These are phyloP conservation scores for Diplodus sargus DNA, from an alignment of 2,797 vertebrate species.

Conservation along the genomic window DNA sequence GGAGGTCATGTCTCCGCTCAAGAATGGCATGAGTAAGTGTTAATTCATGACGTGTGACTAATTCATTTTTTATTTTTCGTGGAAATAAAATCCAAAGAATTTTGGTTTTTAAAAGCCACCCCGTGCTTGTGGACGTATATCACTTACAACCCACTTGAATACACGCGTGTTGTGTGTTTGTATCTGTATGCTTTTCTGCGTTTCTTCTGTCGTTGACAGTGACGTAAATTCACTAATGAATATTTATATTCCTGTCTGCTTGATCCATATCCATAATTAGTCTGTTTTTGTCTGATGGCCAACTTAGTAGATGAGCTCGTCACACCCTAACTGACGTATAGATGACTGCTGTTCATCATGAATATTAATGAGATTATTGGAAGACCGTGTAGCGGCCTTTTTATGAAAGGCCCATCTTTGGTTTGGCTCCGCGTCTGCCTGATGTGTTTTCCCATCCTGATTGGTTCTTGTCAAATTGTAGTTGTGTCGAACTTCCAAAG, in stretches of 20 bases:
- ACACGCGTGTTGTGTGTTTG: slow-evolving; percentile 7
- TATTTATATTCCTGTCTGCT: slow-evolving; percentile 41
- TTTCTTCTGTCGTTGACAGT: slow-evolving; percentile 5
- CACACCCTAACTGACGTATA: slow-evolving; percentile 34
- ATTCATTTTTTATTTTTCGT: slow-evolving; percentile 31
- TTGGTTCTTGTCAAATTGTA: not conserved
- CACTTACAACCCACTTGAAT: not conserved
- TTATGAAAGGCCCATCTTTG: slow-evolving; percentile 14
- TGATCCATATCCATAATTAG: slow-evolving; percentile 39
- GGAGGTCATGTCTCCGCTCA: slow-evolving; percentile 98
- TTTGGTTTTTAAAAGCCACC: not conserved
- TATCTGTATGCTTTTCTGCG: not conserved
- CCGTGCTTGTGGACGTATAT: not conserved
- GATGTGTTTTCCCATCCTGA: not conserved
- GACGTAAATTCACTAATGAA: slow-evolving; percentile 31
- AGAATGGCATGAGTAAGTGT: slow-evolving; percentile 98
- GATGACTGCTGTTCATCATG: slow-evolving; percentile 35
- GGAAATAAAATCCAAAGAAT: not conserved
- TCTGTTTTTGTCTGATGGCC: slow-evolving; percentile 19
- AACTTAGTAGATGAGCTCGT: slow-evolving; percentile 25
- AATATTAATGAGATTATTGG: slow-evolving; percentile 59
- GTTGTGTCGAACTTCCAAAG: not conserved
- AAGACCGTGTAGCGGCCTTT: slow-evolving; percentile 25
- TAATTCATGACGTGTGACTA: not conserved
- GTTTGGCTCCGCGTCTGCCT: slow-evolving; percentile 7